Evolutionary conservation across 2,888 invertebrate genomes (phyloP).

Genomic region (Mythimna impura): DNA sequence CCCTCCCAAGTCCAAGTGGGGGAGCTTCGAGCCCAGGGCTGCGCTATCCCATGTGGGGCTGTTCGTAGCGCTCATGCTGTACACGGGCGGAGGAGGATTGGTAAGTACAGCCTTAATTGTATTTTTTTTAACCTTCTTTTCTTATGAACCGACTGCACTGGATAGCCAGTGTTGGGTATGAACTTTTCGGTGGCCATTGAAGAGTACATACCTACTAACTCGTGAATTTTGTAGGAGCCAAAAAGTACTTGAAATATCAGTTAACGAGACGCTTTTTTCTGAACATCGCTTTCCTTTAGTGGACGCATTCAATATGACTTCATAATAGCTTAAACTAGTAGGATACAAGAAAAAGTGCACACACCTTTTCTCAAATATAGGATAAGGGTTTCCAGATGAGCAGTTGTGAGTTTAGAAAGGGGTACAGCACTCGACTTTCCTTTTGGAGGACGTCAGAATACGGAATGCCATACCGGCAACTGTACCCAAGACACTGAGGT

Average conservation of each 20-base stretch:
- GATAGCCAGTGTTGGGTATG: neutral
- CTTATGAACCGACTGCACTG: no score
- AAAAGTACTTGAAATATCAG: neutral
- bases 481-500: no score
- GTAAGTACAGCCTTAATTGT: conserved; percentile 87
- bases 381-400: neutral
- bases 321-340: neutral
- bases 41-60: conserved; percentile 94
- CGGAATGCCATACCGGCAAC: no score
- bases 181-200: neutral
- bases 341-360: no score
- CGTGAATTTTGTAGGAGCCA: no score
- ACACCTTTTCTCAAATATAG: neutral
- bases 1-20: conserved; percentile 84
- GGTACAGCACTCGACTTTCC: neutral
- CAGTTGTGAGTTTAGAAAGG: neutral
- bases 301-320: neutral
- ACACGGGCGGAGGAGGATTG: conserved; percentile 95
- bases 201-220: neutral
- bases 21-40: conserved; percentile 91
- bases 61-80: conserved; percentile 93
- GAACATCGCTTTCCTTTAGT: neutral
- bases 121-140: neutral
- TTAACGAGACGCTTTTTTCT: neutral
- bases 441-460: neutral